Base-by-base conservation (phyloP, 2,113 vertebrate genomes). In the Apeltes quadracus region DNA sequence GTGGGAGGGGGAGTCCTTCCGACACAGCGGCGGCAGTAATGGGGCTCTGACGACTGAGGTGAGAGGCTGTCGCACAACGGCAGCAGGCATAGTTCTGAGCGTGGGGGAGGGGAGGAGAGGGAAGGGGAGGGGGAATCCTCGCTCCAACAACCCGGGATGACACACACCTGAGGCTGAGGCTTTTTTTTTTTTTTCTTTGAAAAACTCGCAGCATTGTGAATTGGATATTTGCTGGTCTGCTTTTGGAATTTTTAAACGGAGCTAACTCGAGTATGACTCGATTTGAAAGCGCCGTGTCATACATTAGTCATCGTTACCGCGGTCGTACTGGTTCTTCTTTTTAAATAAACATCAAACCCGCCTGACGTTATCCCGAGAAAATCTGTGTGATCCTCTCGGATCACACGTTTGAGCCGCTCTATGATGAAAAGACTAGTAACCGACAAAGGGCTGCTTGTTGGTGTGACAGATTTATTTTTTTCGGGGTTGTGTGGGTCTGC, bases 381-480 rank as follows among this genome's bases (percentile, higher is more conserved):
- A 63, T 86, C 73, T 82, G 48, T 65, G 58, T 80, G 74, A 87
- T 89, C 81, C 78, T 53, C 23, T 43, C 12, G 73, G 79, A 79
- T 87, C 83, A 81, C 74, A 82, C 32, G 16, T 69, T 83, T 71
- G 69, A 87, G 79, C 82, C 72, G 83, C 69, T 55, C 56, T 16
- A 78, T 86, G 88, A 88, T 91, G 83, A 89, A 89, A 88, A 89
- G 70, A 59, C 72, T 55, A 72, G 81, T 84, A 81, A 91, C 79
- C 68, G 65, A 81, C 44, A 50, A 59, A 59, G 20, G 20, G 41
- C 72, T 66, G 78, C 61, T 75, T 78, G 54, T 78, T 72, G 78
- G 55, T 67, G 39, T 58, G 76, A 72, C 80, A 78, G 62, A 72
- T 22, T 74, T 73, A 70, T 64, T 56, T 76, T 73, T 73, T 64